These are phyloP conservation scores for Cepaea nemoralis DNA, from an alignment of 1,140 invertebrate genomes.

Conservation along the genomic window DNA sequence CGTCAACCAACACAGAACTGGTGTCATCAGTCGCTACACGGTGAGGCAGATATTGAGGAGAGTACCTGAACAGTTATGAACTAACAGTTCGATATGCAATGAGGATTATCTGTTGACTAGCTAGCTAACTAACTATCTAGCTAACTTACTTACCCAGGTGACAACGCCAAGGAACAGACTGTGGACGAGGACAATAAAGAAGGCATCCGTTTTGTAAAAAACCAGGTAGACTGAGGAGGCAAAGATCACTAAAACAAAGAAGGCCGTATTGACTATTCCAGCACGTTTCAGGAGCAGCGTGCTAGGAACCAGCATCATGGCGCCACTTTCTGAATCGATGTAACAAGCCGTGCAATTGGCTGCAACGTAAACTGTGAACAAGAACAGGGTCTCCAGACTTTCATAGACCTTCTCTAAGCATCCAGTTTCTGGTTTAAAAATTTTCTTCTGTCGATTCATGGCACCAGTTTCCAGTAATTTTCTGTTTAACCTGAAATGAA, in stretches of 20 bases:
- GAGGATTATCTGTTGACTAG: too few relatives aligned
- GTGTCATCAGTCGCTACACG: too few relatives aligned
- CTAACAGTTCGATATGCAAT: too few relatives aligned
- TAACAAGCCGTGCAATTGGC: not conserved
- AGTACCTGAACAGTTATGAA: too few relatives aligned
- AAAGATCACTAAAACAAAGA: not conserved
- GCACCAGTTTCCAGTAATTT: not conserved
- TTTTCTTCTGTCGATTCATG: not conserved
- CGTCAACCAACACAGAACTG: too few relatives aligned
- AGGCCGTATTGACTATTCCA: not conserved
- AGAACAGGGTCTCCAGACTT: not conserved
- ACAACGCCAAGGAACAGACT: not conserved
- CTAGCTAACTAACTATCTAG: too few relatives aligned
- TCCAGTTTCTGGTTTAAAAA: not conserved
- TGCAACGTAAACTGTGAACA: not conserved
- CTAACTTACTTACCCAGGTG: not conserved
- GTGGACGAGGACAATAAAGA: not conserved
- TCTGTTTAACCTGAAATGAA: slow-evolving; percentile 2
- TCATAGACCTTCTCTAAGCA: not conserved
- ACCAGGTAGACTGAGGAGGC: not conserved
- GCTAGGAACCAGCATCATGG: not conserved
- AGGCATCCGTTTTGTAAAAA: not conserved
- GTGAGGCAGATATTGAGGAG: too few relatives aligned
- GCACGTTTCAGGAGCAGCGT: not conserved
- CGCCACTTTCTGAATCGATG: not conserved